Percentiles rank a stretch among this genome's conserved stretches.
These are phyloP conservation scores for Drosophila erecta DNA, from an alignment of 1,140 invertebrate genomes.

Conservation along the genomic window DNA sequence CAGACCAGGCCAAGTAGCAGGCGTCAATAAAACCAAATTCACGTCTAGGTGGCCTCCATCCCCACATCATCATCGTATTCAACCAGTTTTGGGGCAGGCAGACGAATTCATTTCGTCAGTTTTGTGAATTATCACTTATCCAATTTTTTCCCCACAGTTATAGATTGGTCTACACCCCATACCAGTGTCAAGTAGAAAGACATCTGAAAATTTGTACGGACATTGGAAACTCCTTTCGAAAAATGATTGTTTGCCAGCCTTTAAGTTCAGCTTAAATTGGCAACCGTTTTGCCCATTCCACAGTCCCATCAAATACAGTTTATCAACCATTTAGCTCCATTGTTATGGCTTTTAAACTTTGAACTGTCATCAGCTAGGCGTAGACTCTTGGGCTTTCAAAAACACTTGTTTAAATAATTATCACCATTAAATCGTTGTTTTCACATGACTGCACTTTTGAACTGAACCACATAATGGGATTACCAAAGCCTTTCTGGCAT, in stretches of 20 bases:
- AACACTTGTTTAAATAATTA: conserved; percentile 53
- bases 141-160: conserved; percentile 7
- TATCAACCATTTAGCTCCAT: conserved; percentile 35
- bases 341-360: conserved; percentile 2
- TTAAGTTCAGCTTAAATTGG: background rate
- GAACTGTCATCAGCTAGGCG: conserved; percentile 4
- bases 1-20: conserved; percentile 23
- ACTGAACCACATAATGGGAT: background rate
- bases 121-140: conserved; percentile 24
- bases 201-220: background rate
- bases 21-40: conserved; percentile 40
- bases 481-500: background rate
- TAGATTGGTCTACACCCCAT: conserved; percentile 36
- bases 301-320: conserved; percentile 7
- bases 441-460: conserved; percentile 35
- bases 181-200: conserved; percentile 5
- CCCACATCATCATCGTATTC: conserved; percentile 32
- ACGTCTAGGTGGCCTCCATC: conserved; percentile 4
- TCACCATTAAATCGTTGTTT: conserved; percentile 48
- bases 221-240: too few species aligned
- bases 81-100: conserved; percentile 50
- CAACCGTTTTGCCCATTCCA: background rate
- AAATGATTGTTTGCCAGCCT: background rate
- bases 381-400: conserved; percentile 13
- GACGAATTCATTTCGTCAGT: conserved; percentile 44